A percentile compares a stretch with the other conserved stretches of the same genome.
Evolutionary conservation across 92 coral and sea anemone species (phyloP).

Genomic region (Hydrozoanthus gracilis): DNA sequence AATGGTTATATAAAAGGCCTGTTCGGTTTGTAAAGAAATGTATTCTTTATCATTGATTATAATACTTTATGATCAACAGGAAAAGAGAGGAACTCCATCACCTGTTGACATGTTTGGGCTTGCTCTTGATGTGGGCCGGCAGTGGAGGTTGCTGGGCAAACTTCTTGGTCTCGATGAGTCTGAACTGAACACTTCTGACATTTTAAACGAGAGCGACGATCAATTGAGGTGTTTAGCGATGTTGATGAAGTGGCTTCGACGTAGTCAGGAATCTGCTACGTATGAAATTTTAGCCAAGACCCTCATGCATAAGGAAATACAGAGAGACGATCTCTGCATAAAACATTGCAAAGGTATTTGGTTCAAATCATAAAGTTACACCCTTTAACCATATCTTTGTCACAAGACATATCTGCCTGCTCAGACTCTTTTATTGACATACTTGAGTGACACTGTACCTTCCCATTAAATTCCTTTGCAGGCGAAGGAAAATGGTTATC

Average conservation of each 20-base stretch:
- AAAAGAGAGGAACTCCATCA: not conserved
- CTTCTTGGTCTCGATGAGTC: not conserved
- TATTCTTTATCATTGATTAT: too few species aligned
- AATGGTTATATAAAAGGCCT: too few species aligned
- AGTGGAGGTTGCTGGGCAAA: not conserved
- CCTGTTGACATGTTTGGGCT: not conserved
- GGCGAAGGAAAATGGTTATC: too few species aligned
- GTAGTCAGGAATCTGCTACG: not conserved
- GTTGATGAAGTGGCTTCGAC: conserved; percentile 4
- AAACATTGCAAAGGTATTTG: not conserved
- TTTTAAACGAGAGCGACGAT: not conserved
- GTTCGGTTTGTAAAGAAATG: too few species aligned
- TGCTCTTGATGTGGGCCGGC: not conserved
- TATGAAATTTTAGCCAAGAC: not conserved
- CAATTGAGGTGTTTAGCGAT: not conserved
- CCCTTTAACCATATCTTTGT: too few species aligned
- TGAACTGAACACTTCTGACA: not conserved
- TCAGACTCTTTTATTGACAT: too few species aligned
- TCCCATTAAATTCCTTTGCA: too few species aligned
- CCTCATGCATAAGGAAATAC: not conserved
- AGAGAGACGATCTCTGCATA: not conserved
- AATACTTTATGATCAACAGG: not conserved
- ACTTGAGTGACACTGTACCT: too few species aligned
- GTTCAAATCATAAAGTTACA: not conserved
- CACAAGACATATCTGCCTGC: too few species aligned